Conservation (phyloP, 2,797 vertebrate species). For the Chrysolophus pictus region DNA sequence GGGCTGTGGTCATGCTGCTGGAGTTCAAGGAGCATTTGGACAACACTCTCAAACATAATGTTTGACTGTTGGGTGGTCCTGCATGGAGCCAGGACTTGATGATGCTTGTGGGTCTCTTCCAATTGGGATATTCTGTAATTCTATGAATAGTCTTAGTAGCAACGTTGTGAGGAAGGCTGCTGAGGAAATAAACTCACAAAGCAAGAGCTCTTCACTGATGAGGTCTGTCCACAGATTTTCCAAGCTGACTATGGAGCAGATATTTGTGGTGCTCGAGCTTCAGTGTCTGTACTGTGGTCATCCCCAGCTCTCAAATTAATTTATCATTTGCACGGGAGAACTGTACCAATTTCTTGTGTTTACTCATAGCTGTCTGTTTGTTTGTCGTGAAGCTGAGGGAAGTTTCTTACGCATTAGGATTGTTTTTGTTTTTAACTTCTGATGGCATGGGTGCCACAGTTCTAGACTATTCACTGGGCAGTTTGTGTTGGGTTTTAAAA, state of each 20-base stretch:
- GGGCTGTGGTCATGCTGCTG: not conserved
- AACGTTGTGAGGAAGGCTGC: not conserved
- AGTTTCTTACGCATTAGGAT: not conserved
- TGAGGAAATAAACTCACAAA: not conserved
- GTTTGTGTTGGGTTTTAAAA: not conserved
- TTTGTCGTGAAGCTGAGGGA: fast-evolving
- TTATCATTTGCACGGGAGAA: not conserved
- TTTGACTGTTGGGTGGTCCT: not conserved
- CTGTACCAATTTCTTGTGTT: not conserved
- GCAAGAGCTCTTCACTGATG: not conserved
- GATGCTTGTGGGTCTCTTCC: not conserved
- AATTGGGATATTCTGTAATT: not conserved
- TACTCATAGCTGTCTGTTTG: not conserved
- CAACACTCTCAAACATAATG: not conserved
- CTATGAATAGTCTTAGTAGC: not conserved
- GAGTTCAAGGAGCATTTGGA: not conserved
- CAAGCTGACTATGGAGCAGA: not conserved
- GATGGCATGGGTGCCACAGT: not conserved
- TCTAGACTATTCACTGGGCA: not conserved
- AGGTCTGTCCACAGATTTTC: not conserved
- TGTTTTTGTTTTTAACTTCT: not conserved
- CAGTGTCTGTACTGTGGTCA: not conserved
- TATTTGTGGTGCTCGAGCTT: not conserved
- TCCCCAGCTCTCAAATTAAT: not conserved
- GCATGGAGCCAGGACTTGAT: not conserved